Percentiles rank a stretch among this genome's conserved stretches.
phyloP scores from a whole-genome alignment of 2,113 vertebrate genomes.

The zebrafish (Danio rerio) region DNA sequence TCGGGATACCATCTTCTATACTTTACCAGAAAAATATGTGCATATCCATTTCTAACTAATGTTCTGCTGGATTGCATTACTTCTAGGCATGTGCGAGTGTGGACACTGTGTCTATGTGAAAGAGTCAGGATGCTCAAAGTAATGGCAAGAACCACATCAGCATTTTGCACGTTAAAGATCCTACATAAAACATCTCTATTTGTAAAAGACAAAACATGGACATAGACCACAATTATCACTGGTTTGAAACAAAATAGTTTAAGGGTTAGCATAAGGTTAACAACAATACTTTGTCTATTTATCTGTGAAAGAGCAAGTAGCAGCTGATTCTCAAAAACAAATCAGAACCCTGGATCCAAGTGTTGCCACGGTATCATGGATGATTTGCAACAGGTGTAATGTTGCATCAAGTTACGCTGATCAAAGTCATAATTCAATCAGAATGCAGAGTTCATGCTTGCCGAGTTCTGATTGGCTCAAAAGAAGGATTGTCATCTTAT shows the following conservation, averaged over 20 bases:
- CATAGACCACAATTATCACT: slow-evolving; percentile 55
- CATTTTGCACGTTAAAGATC: slow-evolving; percentile 47
- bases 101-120: background rate
- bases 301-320: slow-evolving; percentile 58
- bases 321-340: slow-evolving; percentile 64
- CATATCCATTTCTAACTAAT: background rate
- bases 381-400: slow-evolving; percentile 40
- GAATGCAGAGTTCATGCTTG: slow-evolving; percentile 45
- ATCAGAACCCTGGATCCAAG: slow-evolving; percentile 58
- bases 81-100: background rate
- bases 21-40: background rate
- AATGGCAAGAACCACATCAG: slow-evolving; percentile 16
- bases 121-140: slow-evolving; percentile 24
- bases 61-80: slow-evolving; percentile 16
- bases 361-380: slow-evolving; percentile 50
- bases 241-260: slow-evolving; percentile 55
- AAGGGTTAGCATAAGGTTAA: slow-evolving; percentile 50
- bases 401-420: slow-evolving; percentile 51
- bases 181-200: slow-evolving; percentile 55
- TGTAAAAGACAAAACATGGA: slow-evolving; percentile 57
- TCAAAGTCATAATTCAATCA: slow-evolving; percentile 32
- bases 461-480: slow-evolving; percentile 71
- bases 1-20: slow-evolving; percentile 21
- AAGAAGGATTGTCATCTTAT: slow-evolving; percentile 77
- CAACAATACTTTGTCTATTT: slow-evolving; percentile 45